Evolutionary conservation across 2,797 vertebrate genomes (phyloP).

Genomic region (Varecia variegata): DNA sequence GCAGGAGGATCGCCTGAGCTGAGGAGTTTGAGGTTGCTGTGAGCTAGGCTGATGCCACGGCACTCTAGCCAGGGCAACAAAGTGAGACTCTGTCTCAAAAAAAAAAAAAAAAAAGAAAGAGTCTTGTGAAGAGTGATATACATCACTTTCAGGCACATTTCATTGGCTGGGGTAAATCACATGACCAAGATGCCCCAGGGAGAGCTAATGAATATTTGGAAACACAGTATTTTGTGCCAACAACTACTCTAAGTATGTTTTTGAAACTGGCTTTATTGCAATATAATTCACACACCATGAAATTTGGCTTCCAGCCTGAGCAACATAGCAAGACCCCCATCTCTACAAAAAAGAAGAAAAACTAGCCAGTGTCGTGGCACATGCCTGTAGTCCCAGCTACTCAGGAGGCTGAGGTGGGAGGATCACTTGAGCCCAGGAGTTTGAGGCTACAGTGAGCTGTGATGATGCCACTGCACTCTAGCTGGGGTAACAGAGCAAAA

Average conservation of each 20-base stretch:
- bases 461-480: neutral
- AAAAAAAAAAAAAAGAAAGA: no score
- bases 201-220: neutral
- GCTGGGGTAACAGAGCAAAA: neutral
- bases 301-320: neutral
- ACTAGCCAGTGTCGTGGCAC: neutral
- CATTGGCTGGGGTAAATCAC: neutral
- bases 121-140: neutral
- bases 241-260: neutral
- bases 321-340: neutral
- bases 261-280: neutral
- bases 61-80: no score
- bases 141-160: neutral
- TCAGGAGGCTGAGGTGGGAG: neutral
- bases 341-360: neutral
- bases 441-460: neutral
- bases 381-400: neutral
- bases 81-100: no score
- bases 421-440: neutral
- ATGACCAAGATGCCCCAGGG: neutral
- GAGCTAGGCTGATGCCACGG: no score
- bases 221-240: neutral
- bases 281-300: neutral
- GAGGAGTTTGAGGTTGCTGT: no score
- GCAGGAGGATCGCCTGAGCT: no score